phyloP scores from a whole-genome alignment of 2,113 vertebrate genomes.

The Nothoprocta pentlandii region DNA sequence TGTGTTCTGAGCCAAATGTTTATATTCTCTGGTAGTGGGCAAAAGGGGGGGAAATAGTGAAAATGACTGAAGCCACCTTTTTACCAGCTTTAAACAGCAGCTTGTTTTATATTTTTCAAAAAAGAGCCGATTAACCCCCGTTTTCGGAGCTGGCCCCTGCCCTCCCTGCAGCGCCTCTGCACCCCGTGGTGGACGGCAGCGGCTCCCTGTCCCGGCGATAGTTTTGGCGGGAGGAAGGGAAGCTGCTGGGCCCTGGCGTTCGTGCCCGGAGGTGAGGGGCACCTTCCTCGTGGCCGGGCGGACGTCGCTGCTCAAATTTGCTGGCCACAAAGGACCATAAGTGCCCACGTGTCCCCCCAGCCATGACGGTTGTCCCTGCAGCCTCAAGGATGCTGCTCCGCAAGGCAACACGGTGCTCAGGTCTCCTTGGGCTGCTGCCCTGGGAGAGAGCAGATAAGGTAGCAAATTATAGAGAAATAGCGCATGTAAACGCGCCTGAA shows the following conservation, averaged over 20 bases:
- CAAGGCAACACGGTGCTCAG: background rate
- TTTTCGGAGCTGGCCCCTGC: background rate
- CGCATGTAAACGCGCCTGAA: background rate
- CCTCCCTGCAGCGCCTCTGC: background rate
- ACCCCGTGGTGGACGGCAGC: background rate
- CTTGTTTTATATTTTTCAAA: background rate
- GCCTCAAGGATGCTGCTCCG: background rate
- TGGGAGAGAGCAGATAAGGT: background rate
- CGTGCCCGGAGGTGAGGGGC: background rate
- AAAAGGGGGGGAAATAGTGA: background rate
- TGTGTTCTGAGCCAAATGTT: background rate
- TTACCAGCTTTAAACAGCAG: background rate
- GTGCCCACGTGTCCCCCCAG: rapidly evolving
- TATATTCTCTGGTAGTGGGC: background rate
- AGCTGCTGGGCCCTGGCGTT: background rate
- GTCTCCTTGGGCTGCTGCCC: background rate
- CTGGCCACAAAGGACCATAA: background rate
- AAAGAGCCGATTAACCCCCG: background rate
- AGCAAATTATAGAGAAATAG: background rate
- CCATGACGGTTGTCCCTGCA: background rate
- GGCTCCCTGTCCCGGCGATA: background rate
- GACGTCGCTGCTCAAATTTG: background rate
- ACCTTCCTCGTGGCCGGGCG: background rate
- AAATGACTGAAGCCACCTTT: background rate
- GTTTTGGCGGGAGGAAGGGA: background rate